Base-by-base conservation (phyloP, 2,888 invertebrate species). In the Ashinkailepas kermadecensis region DNA sequence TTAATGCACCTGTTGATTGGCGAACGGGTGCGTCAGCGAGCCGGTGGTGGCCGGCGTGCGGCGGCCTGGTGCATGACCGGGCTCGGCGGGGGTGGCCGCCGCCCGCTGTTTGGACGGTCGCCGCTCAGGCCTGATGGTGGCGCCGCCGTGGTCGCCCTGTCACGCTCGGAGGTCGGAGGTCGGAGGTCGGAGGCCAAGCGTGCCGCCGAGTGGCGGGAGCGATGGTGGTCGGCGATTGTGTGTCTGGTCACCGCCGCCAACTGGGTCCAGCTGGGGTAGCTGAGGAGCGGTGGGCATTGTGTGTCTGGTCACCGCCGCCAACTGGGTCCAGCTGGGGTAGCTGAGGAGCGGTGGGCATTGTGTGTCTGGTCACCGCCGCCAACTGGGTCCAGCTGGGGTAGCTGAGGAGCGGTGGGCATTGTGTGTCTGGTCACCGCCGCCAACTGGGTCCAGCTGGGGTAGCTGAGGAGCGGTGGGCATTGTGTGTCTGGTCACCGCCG, bases 1-100 rank as follows among this genome's bases (percentile, higher is more conserved):
- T 74, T 74, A 74, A 74, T 74, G 74, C 74, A 74, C 74, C 74
- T 74, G 74, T 74, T 74, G 74, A 74, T 74, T 54, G 74, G 54
- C 39, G 74, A 21, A 11, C 74, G 54, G 74, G 54, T 56, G 74
- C 74, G 54, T 11, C 21, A 4, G 74, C 23, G 74, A 56, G 74
- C 54, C n/a, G 67, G 67, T 23, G 67, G 67, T 23, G 25, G 67
- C 9, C 25, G 67, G 67, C 25, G 25, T 7, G 10, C 64, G 21
- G 64, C 64, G 64, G 64, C n/a, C 21, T 11, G 67, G 25, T 39
- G 23, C 70, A 12, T 39, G 15, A 39, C 70, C 64, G n/a, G 12
- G n/a, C 65, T n/a, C 39, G 12, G 25, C 70, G 12, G 70, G 39
- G 13, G 15, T 1, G 70, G 25, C 23, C 12, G 70, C 23, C 39